Evolutionary conservation across 2,113 vertebrate genomes (phyloP), one percentile per base, ranked within the genome.

Genomic region (Campylorhamphus procurvoides): DNA sequence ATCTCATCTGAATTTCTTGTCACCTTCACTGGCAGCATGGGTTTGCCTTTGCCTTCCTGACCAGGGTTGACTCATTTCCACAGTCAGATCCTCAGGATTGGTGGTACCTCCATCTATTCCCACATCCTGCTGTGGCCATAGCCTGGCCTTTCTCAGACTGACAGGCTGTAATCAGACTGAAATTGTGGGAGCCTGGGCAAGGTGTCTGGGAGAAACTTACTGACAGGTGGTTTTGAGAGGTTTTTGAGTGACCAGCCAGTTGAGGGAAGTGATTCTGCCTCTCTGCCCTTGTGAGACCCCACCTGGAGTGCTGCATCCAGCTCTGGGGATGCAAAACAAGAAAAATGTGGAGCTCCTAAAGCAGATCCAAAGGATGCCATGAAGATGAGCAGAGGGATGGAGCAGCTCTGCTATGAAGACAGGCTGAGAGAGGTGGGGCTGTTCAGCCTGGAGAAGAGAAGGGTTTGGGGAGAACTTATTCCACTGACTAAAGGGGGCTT

Each of bases 281-380:
- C 35, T 37, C 59, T 44, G 27, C 27, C 49, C 58, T 64, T 0
- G 0, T 72, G 49, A 42, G 49, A 42, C 2, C 25, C 14, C 23
- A 24, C 18, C 33, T 50, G 60, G 52, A 59, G 37, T 74, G 39
- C 37, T 67, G 60, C 60, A 28, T n/a, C 37, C 77, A 67, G 27
- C 44, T 44, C 37, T 58, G 76, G 58, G 31, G 3, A 25, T 50
- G 24, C 28, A 35, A 7, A 6, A 2, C 2, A 5, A 27, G 25
- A 18, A 25, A 23, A 14, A 16, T 24, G 13, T 19, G 18, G 44
- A 89, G 2, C 3, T 39, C 18, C 20, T n/a, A 50, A 59, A 53
- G 4, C 14, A 16, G 6, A 15, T 27, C 37, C 68, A 59, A 53
- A 52, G 59, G 37, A 58, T 23, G 6, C 14, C 52, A 44, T 0